These are phyloP conservation scores for Glaucidium brasilianum DNA, from an alignment of 2,113 vertebrate genomes.

Conservation along the genomic window DNA sequence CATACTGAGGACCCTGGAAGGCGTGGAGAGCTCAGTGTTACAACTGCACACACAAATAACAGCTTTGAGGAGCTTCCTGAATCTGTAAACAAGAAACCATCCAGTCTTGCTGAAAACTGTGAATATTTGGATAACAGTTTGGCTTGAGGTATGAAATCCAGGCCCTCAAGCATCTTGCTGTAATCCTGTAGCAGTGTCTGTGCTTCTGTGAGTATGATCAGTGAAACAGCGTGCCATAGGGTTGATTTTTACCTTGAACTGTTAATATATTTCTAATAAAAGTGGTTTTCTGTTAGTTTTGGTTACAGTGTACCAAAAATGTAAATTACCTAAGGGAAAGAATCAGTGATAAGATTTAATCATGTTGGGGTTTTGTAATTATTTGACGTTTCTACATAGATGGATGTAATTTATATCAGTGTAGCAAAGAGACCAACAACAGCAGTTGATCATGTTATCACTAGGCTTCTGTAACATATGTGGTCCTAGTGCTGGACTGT, in stretches of 20 bases:
- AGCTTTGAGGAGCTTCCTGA: neutral
- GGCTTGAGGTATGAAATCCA: conserved; percentile 52
- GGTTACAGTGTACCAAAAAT: neutral
- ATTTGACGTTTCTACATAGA: neutral
- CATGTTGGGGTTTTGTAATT: neutral
- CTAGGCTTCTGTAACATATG: neutral
- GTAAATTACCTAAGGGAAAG: neutral
- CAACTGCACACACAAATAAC: neutral
- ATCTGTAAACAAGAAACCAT: neutral
- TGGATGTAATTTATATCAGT: neutral
- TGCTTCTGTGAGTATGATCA: neutral
- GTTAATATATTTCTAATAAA: conserved; percentile 31
- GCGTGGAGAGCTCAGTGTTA: neutral
- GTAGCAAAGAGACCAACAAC: neutral
- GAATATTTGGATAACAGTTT: conserved; percentile 17
- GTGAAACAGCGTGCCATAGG: neutral
- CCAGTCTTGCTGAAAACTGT: neutral
- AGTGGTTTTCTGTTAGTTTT: conserved; percentile 19
- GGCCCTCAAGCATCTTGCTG: neutral
- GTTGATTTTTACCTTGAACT: neutral
- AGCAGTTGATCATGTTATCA: neutral
- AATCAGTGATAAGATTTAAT: conserved; percentile 1
- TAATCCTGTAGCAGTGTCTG: conserved; percentile 3
- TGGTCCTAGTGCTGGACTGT: neutral
- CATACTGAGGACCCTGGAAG: neutral